phyloP scores from a whole-genome alignment of 37 sponge, comb jelly and placozoan species.

The Hormiphora californensis region DNA sequence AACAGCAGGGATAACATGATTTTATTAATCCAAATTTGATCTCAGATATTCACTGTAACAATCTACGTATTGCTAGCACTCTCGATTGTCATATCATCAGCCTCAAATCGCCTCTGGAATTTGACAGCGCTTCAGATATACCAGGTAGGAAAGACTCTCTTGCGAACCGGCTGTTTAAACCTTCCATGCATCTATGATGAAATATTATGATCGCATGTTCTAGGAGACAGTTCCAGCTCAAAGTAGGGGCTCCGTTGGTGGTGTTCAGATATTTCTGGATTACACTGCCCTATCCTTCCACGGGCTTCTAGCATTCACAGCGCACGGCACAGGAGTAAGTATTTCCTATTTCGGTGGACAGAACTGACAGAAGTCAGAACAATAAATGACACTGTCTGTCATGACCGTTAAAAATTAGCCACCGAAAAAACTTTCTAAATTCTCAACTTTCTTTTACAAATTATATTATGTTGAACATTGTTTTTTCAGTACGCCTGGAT shows the following conservation, averaged over 20 bases:
- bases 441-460: neutral
- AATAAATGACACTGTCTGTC: neutral
- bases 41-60: neutral
- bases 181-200: no score
- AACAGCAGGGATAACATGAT: neutral
- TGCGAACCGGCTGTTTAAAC: no score
- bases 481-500: neutral
- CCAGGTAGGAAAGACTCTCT: neutral
- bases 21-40: neutral
- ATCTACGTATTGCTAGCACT: neutral
- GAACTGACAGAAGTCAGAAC: neutral
- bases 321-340: neutral
- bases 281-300: conserved; percentile 19
- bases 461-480: neutral
- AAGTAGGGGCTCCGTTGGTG: neutral
- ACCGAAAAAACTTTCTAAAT: neutral
- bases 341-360: no score
- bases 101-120: neutral
- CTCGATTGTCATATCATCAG: neutral
- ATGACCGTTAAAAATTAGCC: neutral
- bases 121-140: neutral
- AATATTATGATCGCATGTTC: neutral
- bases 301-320: neutral
- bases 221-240: neutral
- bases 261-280: neutral